Base-by-base conservation (phyloP, 30 jellyfish, hydroid and myxozoan species). In the Rhopilema esculentum region DNA sequence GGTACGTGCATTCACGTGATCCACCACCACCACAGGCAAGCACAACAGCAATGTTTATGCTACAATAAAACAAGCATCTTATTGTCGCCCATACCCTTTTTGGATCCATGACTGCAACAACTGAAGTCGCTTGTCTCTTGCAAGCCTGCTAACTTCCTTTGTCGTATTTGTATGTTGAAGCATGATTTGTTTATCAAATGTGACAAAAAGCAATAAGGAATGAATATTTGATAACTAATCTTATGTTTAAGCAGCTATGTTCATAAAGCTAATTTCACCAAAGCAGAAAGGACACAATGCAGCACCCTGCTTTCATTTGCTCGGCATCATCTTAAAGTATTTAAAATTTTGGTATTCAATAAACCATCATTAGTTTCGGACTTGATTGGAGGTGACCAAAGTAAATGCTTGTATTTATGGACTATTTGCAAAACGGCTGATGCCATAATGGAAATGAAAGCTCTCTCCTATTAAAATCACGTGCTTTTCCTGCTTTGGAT, bases 21-120 rank as follows among this genome's bases (percentile, higher is more conserved):
- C 92, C 92, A 31, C 92, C 86, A 31, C 92, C 86, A 27, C 92
- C 92, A 31, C 92, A 83, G 18, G 74, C 86, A 22, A n/a, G 32
- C 18, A 69, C 92, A 1, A 17, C 61, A 15, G 33, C 49, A 16
- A 26, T 53, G 72, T n/a, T 29, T 12, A 40, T 40, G 57, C 57
- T 12, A 12, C 61, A 21, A 0, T 16, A 33, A 20, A 33, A 70
- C 90, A 66, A 66, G 53, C 62, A 68, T 8, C 33, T 7, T 20
- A 25, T 9, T 29, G 32, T 53, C 65, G 6, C 4, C 28, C 62
- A 8, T 0, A 51, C 88, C 62, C 24, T 66, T 21, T 1, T 21
- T n/a, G 76, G 32, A 24, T 21, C 32, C 76, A 66, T 66, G 76
- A 21, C 29, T 16, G 76, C 28, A 21, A 66, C 76, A 66, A 26